Percentiles rank a stretch among this genome's conserved stretches.
These are phyloP conservation scores for Thumatha senex DNA, from an alignment of 2,888 invertebrate genomes.

Conservation along the genomic window DNA sequence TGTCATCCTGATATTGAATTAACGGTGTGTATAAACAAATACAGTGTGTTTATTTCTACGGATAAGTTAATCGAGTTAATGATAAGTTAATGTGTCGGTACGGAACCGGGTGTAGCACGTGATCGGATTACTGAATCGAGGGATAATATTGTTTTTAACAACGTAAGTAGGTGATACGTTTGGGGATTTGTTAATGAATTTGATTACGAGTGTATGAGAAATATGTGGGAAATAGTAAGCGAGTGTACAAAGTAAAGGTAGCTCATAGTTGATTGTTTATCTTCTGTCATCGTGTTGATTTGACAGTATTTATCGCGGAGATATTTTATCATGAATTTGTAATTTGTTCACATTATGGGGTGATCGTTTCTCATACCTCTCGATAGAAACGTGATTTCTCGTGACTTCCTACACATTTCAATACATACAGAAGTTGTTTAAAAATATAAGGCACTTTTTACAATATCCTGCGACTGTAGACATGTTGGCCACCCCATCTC, in stretches of 20 bases:
- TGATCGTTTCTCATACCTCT: too few relatives aligned
- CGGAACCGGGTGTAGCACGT: conserved; percentile 64
- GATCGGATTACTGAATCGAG: conserved; percentile 70
- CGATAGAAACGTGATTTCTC: too few relatives aligned
- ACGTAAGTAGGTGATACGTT: conserved; percentile 64
- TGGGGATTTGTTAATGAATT: conserved; percentile 58
- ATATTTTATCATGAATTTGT: conserved; percentile 17
- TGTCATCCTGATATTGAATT: conserved; percentile 66
- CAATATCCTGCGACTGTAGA: conserved; percentile 8
- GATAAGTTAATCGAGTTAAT: conserved; percentile 58
- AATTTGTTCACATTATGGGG: conserved; percentile 1
- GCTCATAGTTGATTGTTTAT: conserved; percentile 58
- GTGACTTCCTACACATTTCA: conserved; percentile 3
- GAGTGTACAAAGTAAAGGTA: conserved; percentile 54
- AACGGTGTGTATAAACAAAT: conserved; percentile 70
- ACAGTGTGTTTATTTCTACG: conserved; percentile 46
- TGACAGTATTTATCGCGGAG: conserved; percentile 13
- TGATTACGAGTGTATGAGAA: conserved; percentile 43
- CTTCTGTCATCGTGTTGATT: conserved; percentile 45
- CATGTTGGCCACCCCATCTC: conserved; percentile 40
- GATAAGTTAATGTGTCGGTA: conserved; percentile 68
- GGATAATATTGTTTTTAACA: conserved; percentile 67
- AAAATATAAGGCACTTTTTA: conserved; percentile 14
- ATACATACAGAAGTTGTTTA: conserved; percentile 14
- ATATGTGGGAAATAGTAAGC: conserved; percentile 47